Base-by-base conservation (phyloP, 2,797 vertebrate species). In the Streptopelia turtur region DNA sequence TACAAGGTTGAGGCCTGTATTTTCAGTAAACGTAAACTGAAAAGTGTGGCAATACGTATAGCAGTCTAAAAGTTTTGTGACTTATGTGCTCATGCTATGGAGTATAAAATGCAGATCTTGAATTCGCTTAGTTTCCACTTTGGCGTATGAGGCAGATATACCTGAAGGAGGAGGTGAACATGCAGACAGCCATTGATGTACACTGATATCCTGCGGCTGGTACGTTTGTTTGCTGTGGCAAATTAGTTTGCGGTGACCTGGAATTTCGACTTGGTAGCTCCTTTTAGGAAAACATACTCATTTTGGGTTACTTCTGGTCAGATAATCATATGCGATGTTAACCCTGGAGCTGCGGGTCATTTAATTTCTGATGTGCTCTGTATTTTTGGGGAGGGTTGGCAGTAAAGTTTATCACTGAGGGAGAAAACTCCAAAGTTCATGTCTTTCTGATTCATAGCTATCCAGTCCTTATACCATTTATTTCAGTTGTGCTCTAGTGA, bases 251-350 rank as follows among this genome's bases (percentile, higher is more conserved):
- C 76, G 74, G 74, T 39, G 18, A 59, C 56, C 20, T 86, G 77
- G 72, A 94, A 82, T 64, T 43, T 85, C 45, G 66, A n/a, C 30
- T 68, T 93, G 63, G 57, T 82, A 52, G 55, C 30, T 95, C 55
- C 31, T 86, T 76, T 66, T 79, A 63, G 77, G 65, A 90, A 56
- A 90, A 84, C 24, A 13, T 92, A 33, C 8, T 91, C 8, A 87
- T 93, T 91, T 94, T 85, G 52, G 75, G 52, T 83, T 95, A 41
- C 87, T 89, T 95, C 69, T 95, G 85, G 61, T 95, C 66, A 63
- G 22, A 24, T 83, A 91, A 89, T 94, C 55, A 33, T 60, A 86
- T 22, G 50, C 93, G 50, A 60, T 41, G 13, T 61, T 91, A 93
- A 68, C 85, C 69, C 15, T 65, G 52, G 39, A 81, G 39, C 63